Evolutionary conservation across 1,140 invertebrate species (phyloP).

Genomic region (Propsilocerus akamusi): DNA sequence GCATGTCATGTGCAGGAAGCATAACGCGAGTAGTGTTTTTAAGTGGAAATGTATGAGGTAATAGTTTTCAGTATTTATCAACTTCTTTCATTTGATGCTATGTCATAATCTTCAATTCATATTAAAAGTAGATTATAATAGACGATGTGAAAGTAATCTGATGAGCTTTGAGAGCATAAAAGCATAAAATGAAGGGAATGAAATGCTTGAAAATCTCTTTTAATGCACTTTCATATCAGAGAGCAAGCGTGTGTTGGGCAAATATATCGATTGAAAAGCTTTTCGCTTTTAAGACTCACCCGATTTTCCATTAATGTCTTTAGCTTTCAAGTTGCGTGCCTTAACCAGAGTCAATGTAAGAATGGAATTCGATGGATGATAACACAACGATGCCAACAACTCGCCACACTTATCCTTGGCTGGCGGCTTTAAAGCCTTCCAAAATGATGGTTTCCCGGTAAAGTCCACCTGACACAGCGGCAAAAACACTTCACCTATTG

Average conservation of each 20-base stretch:
- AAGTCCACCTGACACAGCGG: constrained; percentile 84
- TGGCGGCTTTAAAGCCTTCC: constrained; percentile 81
- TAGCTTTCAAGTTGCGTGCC: constrained; percentile 80
- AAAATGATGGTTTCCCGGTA: constrained; percentile 77
- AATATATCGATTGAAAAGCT: no score
- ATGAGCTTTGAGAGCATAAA: no score
- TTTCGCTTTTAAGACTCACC: constrained; percentile 39
- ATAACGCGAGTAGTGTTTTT: not conserved
- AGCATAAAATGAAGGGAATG: no score
- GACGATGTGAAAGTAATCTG: no score
- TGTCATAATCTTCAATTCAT: no score
- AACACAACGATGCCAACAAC: constrained; percentile 74
- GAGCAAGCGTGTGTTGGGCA: no score
- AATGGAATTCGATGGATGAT: constrained; percentile 79
- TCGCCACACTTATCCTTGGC: constrained; percentile 86
- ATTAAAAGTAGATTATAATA: no score
- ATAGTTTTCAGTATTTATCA: no score
- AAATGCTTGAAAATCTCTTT: no score
- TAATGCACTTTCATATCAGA: not conserved
- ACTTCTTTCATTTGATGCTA: no score
- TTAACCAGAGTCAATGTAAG: constrained; percentile 75
- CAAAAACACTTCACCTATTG: constrained; percentile 88
- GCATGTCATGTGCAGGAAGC: not conserved
- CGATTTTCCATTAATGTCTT: constrained; percentile 89
- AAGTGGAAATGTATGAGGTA: no score